Base-by-base conservation (phyloP, 2,797 vertebrate genomes). In the Sebastolobus alascanus region DNA sequence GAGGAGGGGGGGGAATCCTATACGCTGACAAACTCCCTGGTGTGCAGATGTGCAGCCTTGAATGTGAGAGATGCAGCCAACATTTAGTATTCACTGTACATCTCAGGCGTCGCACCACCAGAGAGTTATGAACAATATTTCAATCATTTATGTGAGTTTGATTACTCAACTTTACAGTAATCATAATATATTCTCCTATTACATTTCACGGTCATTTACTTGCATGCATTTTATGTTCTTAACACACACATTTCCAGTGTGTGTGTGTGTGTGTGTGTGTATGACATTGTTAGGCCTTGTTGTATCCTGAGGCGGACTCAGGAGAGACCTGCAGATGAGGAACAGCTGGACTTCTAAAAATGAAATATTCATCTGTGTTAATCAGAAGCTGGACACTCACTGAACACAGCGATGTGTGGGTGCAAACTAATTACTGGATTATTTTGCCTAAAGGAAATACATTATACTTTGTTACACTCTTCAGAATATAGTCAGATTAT, bases 361-460 rank as follows among this genome's bases (percentile, higher is more conserved):
- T 94, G 83, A 94, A 92, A 91, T 91, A 92, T 93, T 92, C 43
- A 92, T 87, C 80, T 55, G 77, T 67, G 77, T 75, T 90, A 91
- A 92, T 90, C 87, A 89, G 71, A 85, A 50, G 43, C 65, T 55
- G 79, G 83, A 87, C 89, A 64, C 63, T 66, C 37, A 10, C 63
- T 40, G 69, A 80, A 22, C 61, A 29, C 73, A 35, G 69, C 11
- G 5, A 8, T 6, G 40, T 43, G 60, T 27, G 16, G 50, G 72
- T 16, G 71, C 58, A 35, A 75, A 58, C 64, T 52, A 16, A 40
- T 6, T 3, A 33, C 50, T 9, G 20, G 2, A 25, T 68, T 37
- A 50, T 65, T 58, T 13, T 10, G 4, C 8, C 2, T 25, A 9
- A 55, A 78, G 9, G 43, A 55, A 68, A 56, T 25, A 20, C 3